These are phyloP conservation scores for Drosophila planitibia DNA, from an alignment of 2,888 invertebrate species.

Conservation along the genomic window DNA sequence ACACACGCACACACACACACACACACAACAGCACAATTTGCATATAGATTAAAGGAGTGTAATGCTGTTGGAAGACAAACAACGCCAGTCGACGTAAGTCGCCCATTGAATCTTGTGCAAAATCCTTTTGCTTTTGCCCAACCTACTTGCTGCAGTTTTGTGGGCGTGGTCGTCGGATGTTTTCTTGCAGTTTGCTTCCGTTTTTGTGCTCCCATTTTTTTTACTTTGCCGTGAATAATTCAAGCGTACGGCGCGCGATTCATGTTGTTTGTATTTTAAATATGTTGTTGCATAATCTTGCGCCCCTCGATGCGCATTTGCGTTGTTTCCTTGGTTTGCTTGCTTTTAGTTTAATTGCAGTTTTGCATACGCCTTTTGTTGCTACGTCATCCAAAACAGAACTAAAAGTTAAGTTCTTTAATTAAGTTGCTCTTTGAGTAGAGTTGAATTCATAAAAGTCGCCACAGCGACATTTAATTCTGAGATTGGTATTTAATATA, in stretches of 20 bases:
- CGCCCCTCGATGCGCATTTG: constrained; percentile 27
- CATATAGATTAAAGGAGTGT: constrained; percentile 64
- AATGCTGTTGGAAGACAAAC: constrained; percentile 55
- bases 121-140: background rate
- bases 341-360: constrained; percentile 35
- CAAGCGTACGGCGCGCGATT: constrained; percentile 8
- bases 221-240: constrained; percentile 18
- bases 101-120: constrained; percentile 47
- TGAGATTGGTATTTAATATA: background rate
- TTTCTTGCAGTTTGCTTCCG: constrained; percentile 33
- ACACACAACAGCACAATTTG: constrained; percentile 47
- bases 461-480: background rate
- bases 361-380: constrained; percentile 5
- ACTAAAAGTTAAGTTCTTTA: background rate
- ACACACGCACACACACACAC: background rate
- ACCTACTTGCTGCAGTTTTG: constrained; percentile 17
- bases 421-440: background rate
- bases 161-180: constrained; percentile 32
- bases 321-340: constrained; percentile 27
- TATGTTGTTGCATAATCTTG: constrained; percentile 52
- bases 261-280: constrained; percentile 34
- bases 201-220: constrained; percentile 18
- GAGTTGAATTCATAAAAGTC: background rate
- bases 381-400: background rate
- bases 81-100: constrained; percentile 32